Conservation (phyloP, 2,113 vertebrate species). For the Megaptera novaeangliae region DNA sequence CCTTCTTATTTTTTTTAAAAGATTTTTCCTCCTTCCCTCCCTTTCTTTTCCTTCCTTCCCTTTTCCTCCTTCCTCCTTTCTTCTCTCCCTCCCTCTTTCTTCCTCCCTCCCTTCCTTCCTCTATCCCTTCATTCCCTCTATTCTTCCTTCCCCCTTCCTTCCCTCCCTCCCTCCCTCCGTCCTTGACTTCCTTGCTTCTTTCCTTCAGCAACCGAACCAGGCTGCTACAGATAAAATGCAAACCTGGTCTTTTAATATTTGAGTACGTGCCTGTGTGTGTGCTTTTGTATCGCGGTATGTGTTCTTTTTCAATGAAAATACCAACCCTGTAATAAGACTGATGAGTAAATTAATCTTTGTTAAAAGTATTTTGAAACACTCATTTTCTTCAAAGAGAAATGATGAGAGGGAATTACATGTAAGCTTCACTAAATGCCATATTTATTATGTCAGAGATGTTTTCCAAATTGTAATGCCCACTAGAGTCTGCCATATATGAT, state of each 20-base stretch:
- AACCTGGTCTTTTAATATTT: neutral
- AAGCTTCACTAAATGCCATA: neutral
- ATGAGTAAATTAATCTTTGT: conserved; percentile 53
- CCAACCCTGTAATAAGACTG: neutral
- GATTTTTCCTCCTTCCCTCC: neutral
- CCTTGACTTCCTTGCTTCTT: neutral
- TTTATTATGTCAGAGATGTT: conserved; percentile 35
- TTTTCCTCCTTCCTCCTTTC: neutral
- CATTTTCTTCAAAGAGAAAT: conserved; percentile 62
- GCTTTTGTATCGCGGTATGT: neutral
- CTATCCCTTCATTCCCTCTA: neutral
- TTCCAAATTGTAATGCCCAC: conserved; percentile 14
- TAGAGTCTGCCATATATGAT: neutral
- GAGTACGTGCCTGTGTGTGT: neutral
- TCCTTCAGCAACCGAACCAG: neutral
- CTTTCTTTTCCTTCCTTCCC: neutral
- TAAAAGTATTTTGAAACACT: conserved; percentile 51
- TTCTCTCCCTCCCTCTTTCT: no score
- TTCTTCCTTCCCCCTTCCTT: neutral
- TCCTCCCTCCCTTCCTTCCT: neutral
- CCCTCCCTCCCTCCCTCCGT: no score
- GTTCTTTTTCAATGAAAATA: conserved; percentile 21
- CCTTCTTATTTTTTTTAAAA: neutral
- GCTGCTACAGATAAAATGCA: neutral
- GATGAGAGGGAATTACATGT: conserved; percentile 20